Evolutionary conservation across 2,797 vertebrate species (phyloP).

Genomic region (Thripadectes ignobilis): DNA sequence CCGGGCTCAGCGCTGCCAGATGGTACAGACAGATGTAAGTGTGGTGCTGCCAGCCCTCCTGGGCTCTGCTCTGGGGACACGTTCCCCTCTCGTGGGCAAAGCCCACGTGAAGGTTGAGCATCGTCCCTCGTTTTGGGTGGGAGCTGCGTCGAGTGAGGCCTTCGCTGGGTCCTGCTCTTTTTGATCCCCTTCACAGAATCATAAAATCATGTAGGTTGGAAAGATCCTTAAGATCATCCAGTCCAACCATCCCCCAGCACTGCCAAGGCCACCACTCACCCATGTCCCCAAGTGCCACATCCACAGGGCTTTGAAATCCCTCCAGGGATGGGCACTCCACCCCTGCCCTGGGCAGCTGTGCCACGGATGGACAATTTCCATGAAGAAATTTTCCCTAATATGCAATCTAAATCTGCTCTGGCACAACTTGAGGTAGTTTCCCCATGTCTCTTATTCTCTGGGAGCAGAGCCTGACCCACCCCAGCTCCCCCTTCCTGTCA

Average conservation of each 20-base stretch:
- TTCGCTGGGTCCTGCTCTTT: accelerated
- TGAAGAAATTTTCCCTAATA: neutral
- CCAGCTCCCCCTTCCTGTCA: neutral
- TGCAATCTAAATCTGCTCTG: no score
- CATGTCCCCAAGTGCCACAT: neutral
- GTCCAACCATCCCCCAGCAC: neutral
- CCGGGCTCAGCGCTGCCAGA: conserved; percentile 96
- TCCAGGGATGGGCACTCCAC: neutral
- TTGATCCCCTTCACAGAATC: neutral
- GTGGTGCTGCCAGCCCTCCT: neutral
- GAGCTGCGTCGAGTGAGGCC: neutral
- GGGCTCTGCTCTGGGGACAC: neutral
- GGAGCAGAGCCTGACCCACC: neutral
- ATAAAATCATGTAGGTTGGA: neutral
- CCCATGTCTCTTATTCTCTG: neutral
- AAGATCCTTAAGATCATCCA: no score
- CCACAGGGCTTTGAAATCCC: neutral
- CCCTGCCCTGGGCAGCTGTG: neutral
- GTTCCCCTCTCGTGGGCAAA: accelerated
- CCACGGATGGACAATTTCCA: neutral
- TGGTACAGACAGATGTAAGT: conserved; percentile 98
- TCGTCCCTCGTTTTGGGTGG: neutral
- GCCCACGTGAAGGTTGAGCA: accelerated
- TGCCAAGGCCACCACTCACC: neutral
- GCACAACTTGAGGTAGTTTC: no score